Evolutionary conservation across 1,140 invertebrate genomes (phyloP).

Genomic region (Maconellicoccus hirsutus): DNA sequence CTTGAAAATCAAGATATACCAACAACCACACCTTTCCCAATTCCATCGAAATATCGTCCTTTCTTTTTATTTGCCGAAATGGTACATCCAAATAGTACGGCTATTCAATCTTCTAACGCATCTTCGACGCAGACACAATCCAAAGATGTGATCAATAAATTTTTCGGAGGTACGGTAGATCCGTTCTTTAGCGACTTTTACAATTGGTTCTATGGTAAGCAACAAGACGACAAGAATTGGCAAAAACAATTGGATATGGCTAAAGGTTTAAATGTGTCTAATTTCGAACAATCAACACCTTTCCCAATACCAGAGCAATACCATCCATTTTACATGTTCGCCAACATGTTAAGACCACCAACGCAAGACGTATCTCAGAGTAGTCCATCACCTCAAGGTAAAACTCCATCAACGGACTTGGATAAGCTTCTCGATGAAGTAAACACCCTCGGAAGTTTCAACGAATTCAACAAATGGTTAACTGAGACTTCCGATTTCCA

Average conservation of each 20-base stretch:
- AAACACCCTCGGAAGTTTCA: background rate
- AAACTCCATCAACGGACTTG: background rate
- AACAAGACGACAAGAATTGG: background rate
- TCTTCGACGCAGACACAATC: no score
- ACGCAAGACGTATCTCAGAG: no score
- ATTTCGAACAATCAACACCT: background rate
- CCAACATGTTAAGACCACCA: background rate
- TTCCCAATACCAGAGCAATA: background rate
- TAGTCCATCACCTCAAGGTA: no score
- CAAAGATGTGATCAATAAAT: no score
- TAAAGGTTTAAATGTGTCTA: background rate
- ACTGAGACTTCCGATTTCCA: background rate
- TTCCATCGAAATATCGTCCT: no score
- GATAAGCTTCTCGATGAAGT: background rate
- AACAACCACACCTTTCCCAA: no score
- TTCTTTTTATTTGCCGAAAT: no score
- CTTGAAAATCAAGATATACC: no score
- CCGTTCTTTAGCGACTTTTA: background rate
- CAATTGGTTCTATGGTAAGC: background rate
- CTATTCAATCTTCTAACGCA: no score
- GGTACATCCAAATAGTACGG: no score
- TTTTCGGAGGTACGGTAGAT: background rate
- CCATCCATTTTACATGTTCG: background rate
- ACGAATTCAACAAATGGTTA: background rate
- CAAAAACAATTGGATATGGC: background rate